Conservation (phyloP, 2,113 vertebrate genomes). For the Sterna hirundo region DNA sequence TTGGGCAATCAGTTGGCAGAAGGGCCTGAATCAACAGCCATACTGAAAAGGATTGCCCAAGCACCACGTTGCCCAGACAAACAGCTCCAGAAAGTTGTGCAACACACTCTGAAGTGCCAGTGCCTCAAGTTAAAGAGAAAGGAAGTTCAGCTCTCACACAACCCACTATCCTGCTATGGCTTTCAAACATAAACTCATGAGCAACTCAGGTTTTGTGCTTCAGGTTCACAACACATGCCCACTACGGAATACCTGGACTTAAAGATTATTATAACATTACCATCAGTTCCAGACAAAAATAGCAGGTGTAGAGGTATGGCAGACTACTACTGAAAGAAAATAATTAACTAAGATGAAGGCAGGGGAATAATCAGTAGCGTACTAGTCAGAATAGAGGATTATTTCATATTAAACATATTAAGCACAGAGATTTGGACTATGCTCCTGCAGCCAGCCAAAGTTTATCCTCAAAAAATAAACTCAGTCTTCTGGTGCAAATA, state of each 20-base stretch:
- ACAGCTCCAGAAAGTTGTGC: neutral
- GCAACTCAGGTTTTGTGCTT: neutral
- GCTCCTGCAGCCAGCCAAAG: neutral
- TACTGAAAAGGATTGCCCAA: slow-evolving; percentile 1
- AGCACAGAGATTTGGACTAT: neutral
- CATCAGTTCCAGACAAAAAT: neutral
- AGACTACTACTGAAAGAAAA: neutral
- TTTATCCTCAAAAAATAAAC: neutral
- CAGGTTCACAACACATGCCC: neutral
- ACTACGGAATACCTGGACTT: neutral
- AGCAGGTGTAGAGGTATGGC: neutral
- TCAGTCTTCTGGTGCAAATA: neutral
- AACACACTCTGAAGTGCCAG: neutral
- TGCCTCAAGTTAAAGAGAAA: neutral
- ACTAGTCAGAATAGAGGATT: neutral
- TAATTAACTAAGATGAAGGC: neutral
- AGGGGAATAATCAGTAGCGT: neutral
- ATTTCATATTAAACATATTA: neutral
- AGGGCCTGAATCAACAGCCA: neutral
- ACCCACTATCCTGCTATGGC: neutral
- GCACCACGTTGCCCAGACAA: neutral
- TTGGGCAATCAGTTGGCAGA: slow-evolving; percentile 8
- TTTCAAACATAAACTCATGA: neutral
- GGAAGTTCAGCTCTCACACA: neutral
- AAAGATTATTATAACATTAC: neutral